These are phyloP conservation scores for Rissa tridactyla DNA, from an alignment of 2,113 vertebrate genomes.

Conservation along the genomic window DNA sequence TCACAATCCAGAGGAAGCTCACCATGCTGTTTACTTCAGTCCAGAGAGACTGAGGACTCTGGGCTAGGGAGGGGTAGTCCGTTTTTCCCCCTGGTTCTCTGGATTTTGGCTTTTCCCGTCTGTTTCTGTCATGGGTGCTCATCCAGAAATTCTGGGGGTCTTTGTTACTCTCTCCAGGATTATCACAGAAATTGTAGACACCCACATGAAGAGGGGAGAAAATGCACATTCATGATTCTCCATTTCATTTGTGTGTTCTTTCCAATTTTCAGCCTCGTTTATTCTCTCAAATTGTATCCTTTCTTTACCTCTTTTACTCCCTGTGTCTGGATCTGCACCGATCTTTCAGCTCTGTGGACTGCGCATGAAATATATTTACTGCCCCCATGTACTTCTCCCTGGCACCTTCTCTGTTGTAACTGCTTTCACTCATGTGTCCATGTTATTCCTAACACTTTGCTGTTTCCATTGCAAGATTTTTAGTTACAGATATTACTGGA, in stretches of 20 bases:
- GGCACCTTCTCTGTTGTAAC: background rate
- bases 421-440: background rate
- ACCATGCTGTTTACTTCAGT: background rate
- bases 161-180: background rate
- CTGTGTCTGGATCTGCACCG: background rate
- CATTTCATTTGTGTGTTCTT: background rate
- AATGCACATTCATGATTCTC: background rate
- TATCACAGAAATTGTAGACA: background rate
- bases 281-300: background rate
- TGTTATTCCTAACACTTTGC: background rate
- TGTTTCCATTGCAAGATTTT: background rate
- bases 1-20: background rate
- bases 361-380: background rate
- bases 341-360: background rate
- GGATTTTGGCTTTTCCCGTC: background rate
- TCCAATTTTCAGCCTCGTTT: background rate
- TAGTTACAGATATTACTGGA: background rate
- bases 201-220: background rate
- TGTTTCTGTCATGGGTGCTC: background rate
- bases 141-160: background rate
- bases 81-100: background rate
- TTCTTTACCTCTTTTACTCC: background rate
- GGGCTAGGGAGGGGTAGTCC: background rate
- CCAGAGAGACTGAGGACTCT: background rate
- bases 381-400: background rate